These are phyloP conservation scores for Napeogenes sylphis DNA, from an alignment of 2,888 invertebrate species.

Conservation along the genomic window DNA sequence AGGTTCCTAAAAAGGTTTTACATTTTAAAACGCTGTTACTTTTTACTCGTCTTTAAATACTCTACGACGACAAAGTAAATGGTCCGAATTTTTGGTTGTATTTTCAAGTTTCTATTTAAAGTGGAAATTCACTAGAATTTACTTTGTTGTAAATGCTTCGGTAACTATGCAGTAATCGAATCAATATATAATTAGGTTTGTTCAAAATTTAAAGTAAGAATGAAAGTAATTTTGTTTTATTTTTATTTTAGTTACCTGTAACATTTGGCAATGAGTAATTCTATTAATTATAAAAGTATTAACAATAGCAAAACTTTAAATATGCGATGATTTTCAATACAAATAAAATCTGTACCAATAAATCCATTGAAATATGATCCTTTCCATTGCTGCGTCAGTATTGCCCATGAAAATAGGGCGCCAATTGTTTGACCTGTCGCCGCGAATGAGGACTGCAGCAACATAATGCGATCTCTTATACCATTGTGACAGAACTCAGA, in stretches of 20 bases:
- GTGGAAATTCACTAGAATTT: not conserved
- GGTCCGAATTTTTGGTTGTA: slow-evolving; percentile 1
- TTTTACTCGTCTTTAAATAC: slow-evolving; percentile 2
- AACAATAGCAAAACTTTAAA: not conserved
- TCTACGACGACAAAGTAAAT: slow-evolving; percentile 6
- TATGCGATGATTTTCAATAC: not conserved
- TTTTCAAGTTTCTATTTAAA: slow-evolving; percentile 4
- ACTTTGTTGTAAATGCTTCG: not conserved
- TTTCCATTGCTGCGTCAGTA: slow-evolving; percentile 39
- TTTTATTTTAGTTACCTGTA: too few relatives aligned
- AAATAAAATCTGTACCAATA: slow-evolving; percentile 34
- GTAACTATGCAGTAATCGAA: not conserved
- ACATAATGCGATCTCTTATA: slow-evolving; percentile 40
- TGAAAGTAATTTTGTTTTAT: too few relatives aligned
- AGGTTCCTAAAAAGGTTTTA: not conserved
- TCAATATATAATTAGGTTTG: too few relatives aligned
- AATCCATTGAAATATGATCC: slow-evolving; percentile 34
- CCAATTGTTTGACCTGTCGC: slow-evolving; percentile 35
- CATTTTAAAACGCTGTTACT: not conserved
- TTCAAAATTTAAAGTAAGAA: too few relatives aligned
- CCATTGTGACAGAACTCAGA: slow-evolving; percentile 43
- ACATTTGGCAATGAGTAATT: too few relatives aligned
- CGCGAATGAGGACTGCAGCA: slow-evolving; percentile 38
- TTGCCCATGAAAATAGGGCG: slow-evolving; percentile 39
- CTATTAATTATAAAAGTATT: too few relatives aligned